Conservation (phyloP, 2,888 invertebrate species). For the Cistogaster globosa region DNA sequence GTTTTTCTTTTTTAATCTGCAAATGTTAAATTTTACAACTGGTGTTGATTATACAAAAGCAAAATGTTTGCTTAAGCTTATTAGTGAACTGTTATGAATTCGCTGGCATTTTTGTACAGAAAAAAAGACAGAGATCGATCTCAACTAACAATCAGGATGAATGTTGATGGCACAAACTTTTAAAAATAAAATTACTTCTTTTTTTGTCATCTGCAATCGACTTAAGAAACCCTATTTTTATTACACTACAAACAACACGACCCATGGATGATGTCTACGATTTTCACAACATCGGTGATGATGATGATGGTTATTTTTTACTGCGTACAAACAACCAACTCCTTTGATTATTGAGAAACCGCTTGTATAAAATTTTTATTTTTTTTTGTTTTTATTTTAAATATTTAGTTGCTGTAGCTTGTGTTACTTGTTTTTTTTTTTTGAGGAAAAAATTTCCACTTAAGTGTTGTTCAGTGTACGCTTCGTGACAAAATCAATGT, state of each 20-base stretch:
- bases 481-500: conserved; percentile 77
- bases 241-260: not conserved
- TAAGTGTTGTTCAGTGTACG: conserved; percentile 72
- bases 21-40: no score
- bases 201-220: not conserved
- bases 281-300: conserved; percentile 31
- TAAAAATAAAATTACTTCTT: no score
- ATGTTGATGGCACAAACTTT: no score
- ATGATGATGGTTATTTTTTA: conserved; percentile 47
- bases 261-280: conserved; percentile 28
- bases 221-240: conserved; percentile 24
- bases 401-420: conserved; percentile 32
- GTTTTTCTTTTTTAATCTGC: no score
- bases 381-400: conserved; percentile 8
- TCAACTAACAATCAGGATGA: no score
- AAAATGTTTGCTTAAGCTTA: no score
- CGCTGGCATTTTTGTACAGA: no score
- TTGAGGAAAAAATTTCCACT: conserved; percentile 58
- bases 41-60: no score
- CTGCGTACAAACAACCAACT: conserved; percentile 65
- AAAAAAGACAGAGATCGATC: no score
- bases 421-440: conserved; percentile 12
- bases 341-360: conserved; percentile 66
- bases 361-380: conserved; percentile 47
- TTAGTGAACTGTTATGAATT: no score